Conservation (phyloP, 2,113 vertebrate genomes). For the Dasyurus viverrinus region DNA sequence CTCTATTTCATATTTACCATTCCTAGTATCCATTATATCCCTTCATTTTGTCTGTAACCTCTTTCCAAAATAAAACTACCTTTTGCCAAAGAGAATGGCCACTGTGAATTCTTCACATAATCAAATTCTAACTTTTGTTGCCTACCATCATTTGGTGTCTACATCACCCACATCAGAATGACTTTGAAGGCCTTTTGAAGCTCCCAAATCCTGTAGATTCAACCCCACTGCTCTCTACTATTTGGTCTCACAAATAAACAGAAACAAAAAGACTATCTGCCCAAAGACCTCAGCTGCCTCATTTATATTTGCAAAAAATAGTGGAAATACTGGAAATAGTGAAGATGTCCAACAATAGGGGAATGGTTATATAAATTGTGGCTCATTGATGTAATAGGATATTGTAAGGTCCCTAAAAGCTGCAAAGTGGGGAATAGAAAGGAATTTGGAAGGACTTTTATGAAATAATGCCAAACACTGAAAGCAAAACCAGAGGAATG, state of each 20-base stretch:
- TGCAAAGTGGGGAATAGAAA: not conserved
- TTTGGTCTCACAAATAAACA: not conserved
- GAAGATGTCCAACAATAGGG: not conserved
- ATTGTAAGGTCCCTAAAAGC: not conserved
- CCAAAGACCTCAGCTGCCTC: not conserved
- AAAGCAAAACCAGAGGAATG: not conserved
- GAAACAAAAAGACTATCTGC: not conserved
- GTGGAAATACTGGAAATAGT: constrained; percentile 4
- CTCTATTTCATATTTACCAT: no score
- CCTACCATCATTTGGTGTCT: no score
- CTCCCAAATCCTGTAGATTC: not conserved
- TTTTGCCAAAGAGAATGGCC: no score
- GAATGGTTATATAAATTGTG: not conserved
- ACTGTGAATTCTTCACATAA: no score
- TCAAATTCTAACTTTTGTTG: no score
- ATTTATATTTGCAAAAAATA: not conserved
- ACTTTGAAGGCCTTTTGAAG: not conserved
- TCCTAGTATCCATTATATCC: no score
- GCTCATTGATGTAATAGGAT: not conserved
- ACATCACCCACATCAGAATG: not conserved
- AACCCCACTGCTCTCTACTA: not conserved
- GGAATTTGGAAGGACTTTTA: not conserved
- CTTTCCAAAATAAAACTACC: no score
- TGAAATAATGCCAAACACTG: not conserved
- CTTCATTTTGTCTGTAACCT: no score